Percentiles rank a stretch among this genome's conserved stretches.
Evolutionary conservation across 2,113 vertebrate species (phyloP).

Genomic region (Sula dactylatra): DNA sequence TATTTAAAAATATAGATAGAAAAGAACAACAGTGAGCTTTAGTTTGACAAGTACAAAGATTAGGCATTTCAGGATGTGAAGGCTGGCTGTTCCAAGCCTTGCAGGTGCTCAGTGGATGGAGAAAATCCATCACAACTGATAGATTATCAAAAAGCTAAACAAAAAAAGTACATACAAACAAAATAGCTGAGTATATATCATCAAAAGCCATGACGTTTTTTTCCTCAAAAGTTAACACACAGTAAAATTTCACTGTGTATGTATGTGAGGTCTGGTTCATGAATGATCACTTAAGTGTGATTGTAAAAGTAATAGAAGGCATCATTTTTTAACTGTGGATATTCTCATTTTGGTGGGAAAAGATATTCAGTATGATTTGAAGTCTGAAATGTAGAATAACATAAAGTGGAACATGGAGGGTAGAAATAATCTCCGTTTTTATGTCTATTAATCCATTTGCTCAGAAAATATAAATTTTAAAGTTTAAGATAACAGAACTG

Average conservation of each 20-base stretch:
- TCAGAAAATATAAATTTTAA: not conserved
- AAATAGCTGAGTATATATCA: not conserved
- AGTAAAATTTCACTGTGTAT: not conserved
- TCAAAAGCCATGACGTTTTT: not conserved
- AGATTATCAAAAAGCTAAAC: not conserved
- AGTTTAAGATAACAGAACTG: not conserved
- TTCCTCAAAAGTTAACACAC: not conserved
- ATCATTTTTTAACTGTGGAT: not conserved
- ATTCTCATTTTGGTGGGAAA: not conserved
- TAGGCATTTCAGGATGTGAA: not conserved
- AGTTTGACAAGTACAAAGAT: not conserved
- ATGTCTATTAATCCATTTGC: not conserved
- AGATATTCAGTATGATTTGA: not conserved
- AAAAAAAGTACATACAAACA: not conserved
- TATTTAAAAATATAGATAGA: not conserved
- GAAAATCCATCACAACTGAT: not conserved
- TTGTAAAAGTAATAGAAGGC: not conserved
- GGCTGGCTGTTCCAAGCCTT: not conserved
- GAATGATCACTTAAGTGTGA: not conserved
- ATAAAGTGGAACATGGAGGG: not conserved
- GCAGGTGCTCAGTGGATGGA: not conserved
- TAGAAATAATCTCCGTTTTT: not conserved
- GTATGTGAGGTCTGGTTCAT: not conserved
- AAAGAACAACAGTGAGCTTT: not conserved
- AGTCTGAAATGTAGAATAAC: not conserved